phyloP scores from a whole-genome alignment of 2,113 vertebrate genomes.

The Ammodytes dubius region DNA sequence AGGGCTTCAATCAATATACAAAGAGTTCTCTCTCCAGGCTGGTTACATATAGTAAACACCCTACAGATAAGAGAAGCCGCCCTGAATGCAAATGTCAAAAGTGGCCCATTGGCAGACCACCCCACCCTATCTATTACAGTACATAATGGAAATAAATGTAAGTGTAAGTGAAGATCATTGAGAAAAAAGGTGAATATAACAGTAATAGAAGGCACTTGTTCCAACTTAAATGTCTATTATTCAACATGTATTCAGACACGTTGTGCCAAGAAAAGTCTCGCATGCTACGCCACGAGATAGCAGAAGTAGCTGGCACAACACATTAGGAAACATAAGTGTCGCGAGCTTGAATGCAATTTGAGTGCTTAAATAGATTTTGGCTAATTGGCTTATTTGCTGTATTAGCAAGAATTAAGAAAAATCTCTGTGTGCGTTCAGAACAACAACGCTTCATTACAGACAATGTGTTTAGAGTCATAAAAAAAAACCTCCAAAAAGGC shows the following conservation, averaged over 20 bases:
- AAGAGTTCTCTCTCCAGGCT: background rate
- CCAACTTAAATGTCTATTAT: background rate
- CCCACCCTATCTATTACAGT: background rate
- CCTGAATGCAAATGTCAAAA: conserved; percentile 8
- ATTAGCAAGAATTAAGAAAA: background rate
- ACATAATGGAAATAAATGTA: background rate
- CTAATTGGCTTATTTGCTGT: background rate
- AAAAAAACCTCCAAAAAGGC: background rate
- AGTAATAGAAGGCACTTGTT: background rate
- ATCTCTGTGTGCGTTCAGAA: background rate
- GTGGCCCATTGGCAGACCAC: background rate
- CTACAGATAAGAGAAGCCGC: conserved; percentile 6
- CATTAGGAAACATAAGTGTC: background rate
- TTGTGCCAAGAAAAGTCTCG: no score
- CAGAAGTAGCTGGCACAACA: background rate
- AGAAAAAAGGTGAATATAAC: background rate
- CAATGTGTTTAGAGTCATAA: background rate
- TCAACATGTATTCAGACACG: background rate
- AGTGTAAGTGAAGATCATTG: background rate
- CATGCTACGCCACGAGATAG: no score
- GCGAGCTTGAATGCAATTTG: background rate
- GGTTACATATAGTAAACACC: conserved; percentile 20
- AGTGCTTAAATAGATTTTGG: no score
- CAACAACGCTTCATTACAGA: background rate
- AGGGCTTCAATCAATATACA: conserved; percentile 25